A percentile compares a stretch with the other conserved stretches of the same genome.
phyloP scores from a whole-genome alignment of 2,888 invertebrate genomes.

The Andrena flavipes region DNA sequence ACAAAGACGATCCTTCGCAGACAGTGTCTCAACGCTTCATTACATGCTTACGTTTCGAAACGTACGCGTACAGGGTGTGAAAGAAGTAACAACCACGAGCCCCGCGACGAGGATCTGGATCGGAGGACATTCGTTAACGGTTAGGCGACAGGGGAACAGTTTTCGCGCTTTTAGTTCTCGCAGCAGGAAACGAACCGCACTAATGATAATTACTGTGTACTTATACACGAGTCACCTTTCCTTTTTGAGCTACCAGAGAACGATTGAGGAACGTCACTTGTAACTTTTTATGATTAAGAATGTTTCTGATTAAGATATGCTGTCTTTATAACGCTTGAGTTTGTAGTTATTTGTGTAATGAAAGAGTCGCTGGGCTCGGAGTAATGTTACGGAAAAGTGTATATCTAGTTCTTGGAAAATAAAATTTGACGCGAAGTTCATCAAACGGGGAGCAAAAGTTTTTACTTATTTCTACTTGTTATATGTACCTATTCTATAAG shows the following conservation, averaged over 20 bases:
- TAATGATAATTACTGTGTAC: neutral
- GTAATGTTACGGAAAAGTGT: too few species aligned
- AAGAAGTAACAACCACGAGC: too few species aligned
- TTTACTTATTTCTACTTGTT: too few species aligned
- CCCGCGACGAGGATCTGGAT: neutral
- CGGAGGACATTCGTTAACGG: neutral
- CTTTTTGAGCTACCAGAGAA: neutral
- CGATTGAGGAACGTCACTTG: neutral
- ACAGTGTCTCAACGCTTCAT: conserved; percentile 25
- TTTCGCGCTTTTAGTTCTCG: neutral
- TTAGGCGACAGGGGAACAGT: neutral
- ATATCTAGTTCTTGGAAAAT: too few species aligned
- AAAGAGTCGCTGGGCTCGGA: neutral
- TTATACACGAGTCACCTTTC: neutral
- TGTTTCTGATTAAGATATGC: neutral
- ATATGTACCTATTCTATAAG: too few species aligned
- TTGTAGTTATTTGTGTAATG: neutral
- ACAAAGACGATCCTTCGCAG: conserved; percentile 23
- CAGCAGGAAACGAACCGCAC: neutral
- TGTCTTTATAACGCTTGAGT: neutral
- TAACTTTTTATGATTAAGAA: neutral
- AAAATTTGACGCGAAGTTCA: too few species aligned
- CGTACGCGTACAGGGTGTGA: neutral
- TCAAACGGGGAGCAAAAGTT: too few species aligned
- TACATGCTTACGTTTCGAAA: conserved; percentile 28